A percentile compares a stretch with the other conserved stretches of the same genome.
Conservation (phyloP, 2,113 vertebrate species). For the Phaetusa simplex region DNA sequence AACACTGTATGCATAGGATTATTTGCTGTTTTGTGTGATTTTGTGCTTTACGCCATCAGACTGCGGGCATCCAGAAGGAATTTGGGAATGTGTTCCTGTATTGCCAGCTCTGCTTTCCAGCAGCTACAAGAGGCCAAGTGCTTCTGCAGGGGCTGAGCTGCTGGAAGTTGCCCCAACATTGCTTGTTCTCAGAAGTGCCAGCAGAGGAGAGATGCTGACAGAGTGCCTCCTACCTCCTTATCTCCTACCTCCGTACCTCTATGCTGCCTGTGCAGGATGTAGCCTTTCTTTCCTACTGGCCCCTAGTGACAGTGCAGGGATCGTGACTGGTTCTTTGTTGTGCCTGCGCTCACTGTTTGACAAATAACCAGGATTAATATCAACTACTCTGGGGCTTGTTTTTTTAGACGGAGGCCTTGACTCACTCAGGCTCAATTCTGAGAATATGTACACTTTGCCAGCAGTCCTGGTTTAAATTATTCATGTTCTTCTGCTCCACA, state of each 20-base stretch:
- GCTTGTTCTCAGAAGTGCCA: neutral
- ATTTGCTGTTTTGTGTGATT: neutral
- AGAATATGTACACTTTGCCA: neutral
- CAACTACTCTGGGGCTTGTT: neutral
- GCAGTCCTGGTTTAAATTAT: slow-evolving; percentile 20
- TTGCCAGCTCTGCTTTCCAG: neutral
- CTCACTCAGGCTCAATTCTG: neutral
- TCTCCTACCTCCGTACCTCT: neutral
- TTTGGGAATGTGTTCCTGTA: neutral
- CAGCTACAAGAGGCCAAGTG: neutral
- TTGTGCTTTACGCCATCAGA: neutral
- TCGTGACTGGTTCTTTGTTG: neutral
- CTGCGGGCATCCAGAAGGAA: neutral
- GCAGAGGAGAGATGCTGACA: neutral
- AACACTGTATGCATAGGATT: neutral
- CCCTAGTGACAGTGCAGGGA: neutral
- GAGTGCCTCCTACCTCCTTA: neutral
- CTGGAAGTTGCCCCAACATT: neutral
- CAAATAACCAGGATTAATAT: neutral
- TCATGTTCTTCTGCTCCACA: neutral
- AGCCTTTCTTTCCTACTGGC: neutral
- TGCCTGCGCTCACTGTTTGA: neutral
- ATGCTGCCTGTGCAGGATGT: fast-evolving
- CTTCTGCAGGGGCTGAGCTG: neutral
- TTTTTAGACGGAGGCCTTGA: neutral